Evolutionary conservation across 1,140 invertebrate genomes (phyloP).

Genomic region (Zaprionus ornatus): DNA sequence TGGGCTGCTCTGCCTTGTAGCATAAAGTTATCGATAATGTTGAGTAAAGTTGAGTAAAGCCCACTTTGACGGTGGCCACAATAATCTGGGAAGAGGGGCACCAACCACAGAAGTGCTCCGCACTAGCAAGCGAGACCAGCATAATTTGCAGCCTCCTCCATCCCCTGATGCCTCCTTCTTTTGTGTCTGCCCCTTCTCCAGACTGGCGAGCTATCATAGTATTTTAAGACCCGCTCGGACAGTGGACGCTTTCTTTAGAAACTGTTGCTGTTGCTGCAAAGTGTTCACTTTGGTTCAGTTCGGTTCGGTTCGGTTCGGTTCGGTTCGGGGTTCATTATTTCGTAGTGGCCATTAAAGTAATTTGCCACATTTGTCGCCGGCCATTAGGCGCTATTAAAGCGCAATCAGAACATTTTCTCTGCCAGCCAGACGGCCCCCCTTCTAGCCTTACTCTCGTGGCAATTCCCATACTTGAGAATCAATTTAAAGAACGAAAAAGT

Average conservation of each 20-base stretch:
- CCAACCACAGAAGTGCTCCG: constrained; percentile 32
- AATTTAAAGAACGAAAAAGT: constrained; percentile 68
- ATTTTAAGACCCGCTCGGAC: constrained; percentile 9
- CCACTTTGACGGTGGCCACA: constrained; percentile 28
- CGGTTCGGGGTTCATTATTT: constrained; percentile 69
- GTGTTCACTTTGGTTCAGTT: constrained; percentile 22
- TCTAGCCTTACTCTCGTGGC: neutral
- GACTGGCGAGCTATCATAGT: neutral
- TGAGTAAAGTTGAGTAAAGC: neutral
- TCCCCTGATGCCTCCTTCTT: neutral
- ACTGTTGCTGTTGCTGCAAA: constrained; percentile 45
- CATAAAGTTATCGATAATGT: neutral
- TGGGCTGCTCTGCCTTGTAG: neutral
- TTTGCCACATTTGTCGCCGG: constrained; percentile 79
- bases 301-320: constrained; percentile 11
- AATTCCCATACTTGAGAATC: constrained; percentile 60
- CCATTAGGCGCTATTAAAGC: constrained; percentile 77
- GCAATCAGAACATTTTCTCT: constrained; percentile 64
- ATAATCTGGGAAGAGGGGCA: constrained; percentile 10
- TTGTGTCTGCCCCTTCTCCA: neutral
- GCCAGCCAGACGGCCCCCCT: neutral
- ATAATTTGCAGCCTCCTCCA: constrained; percentile 25
- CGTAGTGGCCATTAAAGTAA: constrained; percentile 72
- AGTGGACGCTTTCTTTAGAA: constrained; percentile 1
- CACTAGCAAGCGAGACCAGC: constrained; percentile 10